Evolutionary conservation across 1,140 invertebrate genomes (phyloP).

Genomic region (Lasaia peninsularis): DNA sequence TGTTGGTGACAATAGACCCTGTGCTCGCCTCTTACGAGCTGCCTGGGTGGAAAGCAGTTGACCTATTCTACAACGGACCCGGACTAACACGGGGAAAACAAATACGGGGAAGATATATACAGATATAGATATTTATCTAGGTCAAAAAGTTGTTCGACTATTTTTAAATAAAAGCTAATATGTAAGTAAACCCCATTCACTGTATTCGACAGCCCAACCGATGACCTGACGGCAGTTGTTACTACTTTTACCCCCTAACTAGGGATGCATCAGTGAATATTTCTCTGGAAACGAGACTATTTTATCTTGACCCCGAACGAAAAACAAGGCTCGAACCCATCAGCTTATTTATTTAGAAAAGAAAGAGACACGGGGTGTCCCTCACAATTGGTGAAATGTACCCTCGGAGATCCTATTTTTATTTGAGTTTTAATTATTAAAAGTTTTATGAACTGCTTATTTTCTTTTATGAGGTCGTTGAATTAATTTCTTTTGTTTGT

Average conservation of each 20-base stretch:
- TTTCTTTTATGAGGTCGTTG: constrained; percentile 71
- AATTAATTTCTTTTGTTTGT: constrained; percentile 73
- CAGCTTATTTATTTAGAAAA: constrained; percentile 22
- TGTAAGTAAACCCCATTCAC: constrained; percentile 40
- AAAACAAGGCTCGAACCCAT: constrained; percentile 26
- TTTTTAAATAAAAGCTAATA: background rate
- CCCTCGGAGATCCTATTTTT: constrained; percentile 56
- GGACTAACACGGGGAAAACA: too few relatives aligned
- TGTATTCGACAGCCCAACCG: constrained; percentile 46
- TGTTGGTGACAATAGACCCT: too few relatives aligned
- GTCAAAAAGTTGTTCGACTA: too few relatives aligned
- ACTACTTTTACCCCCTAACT: constrained; percentile 51
- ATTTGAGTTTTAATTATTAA: constrained; percentile 74
- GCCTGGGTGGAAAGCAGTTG: too few relatives aligned
- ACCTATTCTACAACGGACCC: too few relatives aligned
- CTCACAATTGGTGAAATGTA: constrained; percentile 19
- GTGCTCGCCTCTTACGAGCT: too few relatives aligned
- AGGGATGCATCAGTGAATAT: constrained; percentile 47
- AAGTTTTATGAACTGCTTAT: constrained; percentile 75
- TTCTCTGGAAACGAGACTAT: constrained; percentile 35
- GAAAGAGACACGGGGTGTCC: constrained; percentile 12
- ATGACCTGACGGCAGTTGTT: constrained; percentile 67
- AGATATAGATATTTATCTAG: too few relatives aligned
- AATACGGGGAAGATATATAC: too few relatives aligned
- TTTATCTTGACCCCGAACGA: constrained; percentile 32